phyloP scores from a whole-genome alignment of 2,888 invertebrate species.

The Sepioteuthis lessoniana region DNA sequence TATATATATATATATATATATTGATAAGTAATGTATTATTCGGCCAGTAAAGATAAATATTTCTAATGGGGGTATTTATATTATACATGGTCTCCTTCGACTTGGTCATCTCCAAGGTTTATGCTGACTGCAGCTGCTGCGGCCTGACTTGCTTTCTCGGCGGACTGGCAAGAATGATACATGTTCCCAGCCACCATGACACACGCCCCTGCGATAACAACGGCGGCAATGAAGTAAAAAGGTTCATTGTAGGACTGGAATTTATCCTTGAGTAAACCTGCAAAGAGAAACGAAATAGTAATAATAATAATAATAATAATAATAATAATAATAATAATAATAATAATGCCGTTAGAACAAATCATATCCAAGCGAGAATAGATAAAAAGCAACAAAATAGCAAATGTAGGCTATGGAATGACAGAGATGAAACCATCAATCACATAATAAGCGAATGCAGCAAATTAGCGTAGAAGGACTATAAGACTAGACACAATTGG shows the following conservation, averaged over 20 bases:
- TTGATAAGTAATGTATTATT: background rate
- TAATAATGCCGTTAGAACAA: no score
- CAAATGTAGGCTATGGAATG: no score
- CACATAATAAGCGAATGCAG: no score
- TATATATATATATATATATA: background rate
- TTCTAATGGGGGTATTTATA: background rate
- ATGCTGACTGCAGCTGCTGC: background rate
- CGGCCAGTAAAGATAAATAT: background rate
- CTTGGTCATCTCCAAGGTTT: background rate
- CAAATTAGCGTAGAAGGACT: no score
- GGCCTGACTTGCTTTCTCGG: background rate
- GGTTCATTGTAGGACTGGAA: conserved; percentile 46
- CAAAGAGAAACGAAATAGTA: background rate
- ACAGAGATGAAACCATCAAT: no score
- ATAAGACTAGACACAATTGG: no score
- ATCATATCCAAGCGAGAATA: no score
- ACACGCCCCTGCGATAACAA: conserved; percentile 44
- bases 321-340: background rate
- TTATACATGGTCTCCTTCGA: conserved; percentile 3
- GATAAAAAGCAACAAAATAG: no score
- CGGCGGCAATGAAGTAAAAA: conserved; percentile 42
- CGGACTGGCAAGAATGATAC: background rate
- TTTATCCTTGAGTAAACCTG: conserved; percentile 43
- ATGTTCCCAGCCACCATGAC: conserved; percentile 41
- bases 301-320: background rate